Percentiles rank a stretch among this genome's conserved stretches.
Conservation (phyloP, 2,797 vertebrate species). For the Galaxias olidus region DNA sequence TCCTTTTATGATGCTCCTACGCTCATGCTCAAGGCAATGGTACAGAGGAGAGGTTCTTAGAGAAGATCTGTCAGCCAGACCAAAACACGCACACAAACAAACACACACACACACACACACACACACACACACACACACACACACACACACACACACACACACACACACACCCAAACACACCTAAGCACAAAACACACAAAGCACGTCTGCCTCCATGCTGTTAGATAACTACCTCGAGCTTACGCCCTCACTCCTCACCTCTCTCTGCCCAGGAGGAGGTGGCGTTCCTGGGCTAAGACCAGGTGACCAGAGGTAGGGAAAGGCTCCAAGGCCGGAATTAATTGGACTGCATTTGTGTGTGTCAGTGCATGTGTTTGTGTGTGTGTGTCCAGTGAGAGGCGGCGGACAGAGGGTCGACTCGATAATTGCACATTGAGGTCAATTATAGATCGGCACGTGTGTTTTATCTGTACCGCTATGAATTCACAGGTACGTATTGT, state of each 20-base stretch:
- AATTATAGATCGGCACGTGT: constrained; percentile 64
- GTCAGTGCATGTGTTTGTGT: constrained; percentile 11
- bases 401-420: constrained; percentile 57
- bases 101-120: constrained; percentile 13
- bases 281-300: constrained; percentile 42
- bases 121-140: constrained; percentile 11
- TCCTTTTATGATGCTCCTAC: too few species aligned
- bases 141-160: constrained; percentile 21
- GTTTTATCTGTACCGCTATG: constrained; percentile 66
- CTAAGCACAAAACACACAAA: too few species aligned
- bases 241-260: constrained; percentile 59
- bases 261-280: constrained; percentile 52
- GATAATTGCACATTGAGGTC: constrained; percentile 69
- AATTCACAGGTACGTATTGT: constrained; percentile 68
- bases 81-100: constrained; percentile 21
- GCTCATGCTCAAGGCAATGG: too few species aligned
- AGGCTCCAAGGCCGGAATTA: constrained; percentile 45
- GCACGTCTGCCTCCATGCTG: constrained; percentile 39
- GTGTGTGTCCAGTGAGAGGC: neutral
- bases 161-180: neutral
- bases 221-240: constrained; percentile 60
- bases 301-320: constrained; percentile 34
- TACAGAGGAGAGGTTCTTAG: too few species aligned
- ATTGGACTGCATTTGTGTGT: constrained; percentile 47
- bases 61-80: too few species aligned